These are phyloP conservation scores for Trichosurus vulpecula DNA, from an alignment of 2,797 vertebrate genomes.

Conservation along the genomic window DNA sequence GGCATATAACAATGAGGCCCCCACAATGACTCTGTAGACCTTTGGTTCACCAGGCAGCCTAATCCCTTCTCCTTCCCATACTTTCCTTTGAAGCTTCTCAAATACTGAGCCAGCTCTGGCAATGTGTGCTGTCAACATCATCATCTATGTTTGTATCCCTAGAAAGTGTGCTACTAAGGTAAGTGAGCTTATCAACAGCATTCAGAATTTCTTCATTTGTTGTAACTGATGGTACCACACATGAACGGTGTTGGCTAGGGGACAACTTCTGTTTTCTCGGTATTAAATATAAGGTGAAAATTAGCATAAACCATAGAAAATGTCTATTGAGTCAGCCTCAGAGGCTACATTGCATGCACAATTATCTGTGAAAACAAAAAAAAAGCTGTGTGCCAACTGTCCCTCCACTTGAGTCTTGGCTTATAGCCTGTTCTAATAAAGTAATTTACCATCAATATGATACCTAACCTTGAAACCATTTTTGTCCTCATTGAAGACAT, in stretches of 20 bases:
- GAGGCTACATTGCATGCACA: neutral
- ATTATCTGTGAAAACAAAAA: too few relatives aligned
- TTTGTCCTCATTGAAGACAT: neutral
- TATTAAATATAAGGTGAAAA: neutral
- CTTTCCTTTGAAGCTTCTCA: neutral
- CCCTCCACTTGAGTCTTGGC: neutral
- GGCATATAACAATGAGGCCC: neutral
- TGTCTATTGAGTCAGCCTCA: neutral
- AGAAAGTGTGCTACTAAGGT: neutral
- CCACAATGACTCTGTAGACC: neutral
- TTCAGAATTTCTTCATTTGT: neutral
- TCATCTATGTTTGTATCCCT: neutral
- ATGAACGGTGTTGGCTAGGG: too few relatives aligned
- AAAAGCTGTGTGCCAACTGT: neutral
- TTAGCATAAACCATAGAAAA: rapidly evolving
- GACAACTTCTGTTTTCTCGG: too few relatives aligned
- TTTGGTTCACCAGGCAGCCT: neutral
- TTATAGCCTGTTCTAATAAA: neutral
- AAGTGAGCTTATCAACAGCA: neutral
- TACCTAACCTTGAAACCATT: too few relatives aligned
- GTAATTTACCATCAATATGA: neutral
- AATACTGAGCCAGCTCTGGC: neutral
- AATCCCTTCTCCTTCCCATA: neutral
- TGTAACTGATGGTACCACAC: neutral
- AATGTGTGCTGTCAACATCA: neutral